Evolutionary conservation across 2,888 invertebrate species (phyloP), one percentile per base, ranked within the genome.

Genomic region (Harpalus rubripes): DNA sequence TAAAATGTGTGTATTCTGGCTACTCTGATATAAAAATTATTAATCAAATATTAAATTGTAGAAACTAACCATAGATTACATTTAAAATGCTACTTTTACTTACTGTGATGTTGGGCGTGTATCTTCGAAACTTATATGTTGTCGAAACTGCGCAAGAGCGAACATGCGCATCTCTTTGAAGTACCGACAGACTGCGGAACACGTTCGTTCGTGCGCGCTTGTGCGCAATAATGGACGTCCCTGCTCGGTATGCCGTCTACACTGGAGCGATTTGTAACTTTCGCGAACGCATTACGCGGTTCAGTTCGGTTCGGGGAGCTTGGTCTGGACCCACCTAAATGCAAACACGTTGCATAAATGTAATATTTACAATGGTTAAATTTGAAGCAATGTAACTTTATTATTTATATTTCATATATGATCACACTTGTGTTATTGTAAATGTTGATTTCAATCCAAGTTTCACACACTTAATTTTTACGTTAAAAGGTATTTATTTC

Each of bases 251-350:
- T 7, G 16, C 22, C 63, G 63, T 63, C 63, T 12, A 63, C n/a
- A 63, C 18, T 16, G 18, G 7, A n/a, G 18, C n/a, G 63, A 5
- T 26, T 16, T 63, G 63, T 44, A 44, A 63, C 63, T 7, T 63
- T 63, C n/a, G 63, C n/a, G 63, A 63, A 63, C 63, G 63, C 15
- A 15, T 16, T 26, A 16, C 63, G 16, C 63, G 16, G 63, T 16
- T 12, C 63, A 26, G 63, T 26, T 18, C 63, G 16, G 44, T 26
- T 1, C 22, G 22, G 22, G 1, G 22, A 1, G 22, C 22, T 16
- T 16, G 18, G 63, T 63, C 15, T 63, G 63, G 12, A 63, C 16
- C 22, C 63, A 63, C 63, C 63, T n/a, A n/a, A n/a, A n/a, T n/a
- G n/a, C n/a, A n/a, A n/a, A n/a, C n/a, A n/a, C n/a, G n/a, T n/a